phyloP scores from a whole-genome alignment of 2,888 invertebrate species.

The Nomada flava region DNA sequence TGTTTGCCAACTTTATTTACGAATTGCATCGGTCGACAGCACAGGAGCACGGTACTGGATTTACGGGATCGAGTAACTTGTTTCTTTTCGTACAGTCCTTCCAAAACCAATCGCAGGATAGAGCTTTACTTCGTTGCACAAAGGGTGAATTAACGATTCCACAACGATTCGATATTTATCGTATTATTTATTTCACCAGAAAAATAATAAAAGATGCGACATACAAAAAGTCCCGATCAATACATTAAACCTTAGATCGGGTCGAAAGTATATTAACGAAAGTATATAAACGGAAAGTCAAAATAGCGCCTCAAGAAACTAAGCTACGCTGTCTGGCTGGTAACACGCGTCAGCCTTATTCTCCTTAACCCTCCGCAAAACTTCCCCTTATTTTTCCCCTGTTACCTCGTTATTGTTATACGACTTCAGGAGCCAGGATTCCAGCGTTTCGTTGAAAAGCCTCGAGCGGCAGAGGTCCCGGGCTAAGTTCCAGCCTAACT shows the following conservation, averaged over 20 bases:
- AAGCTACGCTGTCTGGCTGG: not conserved
- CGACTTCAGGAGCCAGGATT: not conserved
- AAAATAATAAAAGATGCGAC: too few relatives aligned
- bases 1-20: conserved; percentile 82
- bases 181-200: too few relatives aligned
- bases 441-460: conserved; percentile 14
- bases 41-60: conserved; percentile 27
- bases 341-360: not conserved
- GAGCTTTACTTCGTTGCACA: not conserved
- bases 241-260: too few relatives aligned
- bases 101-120: conserved; percentile 12
- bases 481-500: conserved; percentile 20
- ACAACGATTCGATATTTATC: conserved; percentile 40
- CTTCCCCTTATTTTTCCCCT: not conserved
- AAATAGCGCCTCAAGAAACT: too few relatives aligned
- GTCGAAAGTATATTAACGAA: too few relatives aligned
- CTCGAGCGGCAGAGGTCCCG: conserved; percentile 27
- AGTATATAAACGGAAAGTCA: too few relatives aligned
- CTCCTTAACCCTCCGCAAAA: conserved; percentile 15
- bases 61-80: conserved; percentile 39
- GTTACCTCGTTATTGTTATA: not conserved
- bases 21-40: conserved; percentile 78
- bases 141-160: conserved; percentile 31
- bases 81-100: conserved; percentile 26
- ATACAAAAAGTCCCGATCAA: too few relatives aligned